Base-by-base conservation (phyloP, 2,888 invertebrate species). In the Flexamia atlantica region DNA sequence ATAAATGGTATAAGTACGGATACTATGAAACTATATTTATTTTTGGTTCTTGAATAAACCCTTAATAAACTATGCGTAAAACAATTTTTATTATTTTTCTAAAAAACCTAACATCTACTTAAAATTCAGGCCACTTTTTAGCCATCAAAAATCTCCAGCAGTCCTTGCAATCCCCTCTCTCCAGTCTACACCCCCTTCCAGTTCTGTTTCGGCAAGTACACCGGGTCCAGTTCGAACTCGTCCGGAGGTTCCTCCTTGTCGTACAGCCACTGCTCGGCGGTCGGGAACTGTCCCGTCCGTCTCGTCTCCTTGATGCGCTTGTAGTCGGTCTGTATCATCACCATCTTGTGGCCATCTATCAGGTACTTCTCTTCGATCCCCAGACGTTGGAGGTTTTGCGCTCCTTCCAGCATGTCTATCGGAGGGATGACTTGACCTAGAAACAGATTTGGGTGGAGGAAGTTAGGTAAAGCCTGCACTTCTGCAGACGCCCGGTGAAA, bases 291-390 rank as follows among this genome's bases (percentile, higher is more conserved):
- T n/a, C n/a, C 36, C 32, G 20, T 4, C 4, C 7, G 5, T 5
- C 70, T 12, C 20, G 12, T 32, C 70, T 36, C 7, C 5, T 32
- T 4, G 14, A 36, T 10, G 17, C 70, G 32, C 9, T 17, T 3
- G 10, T 7, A 2, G 32, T n/a, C 4, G 32, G 12, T 70, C 4
- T 20, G n/a, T 3, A 32, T 70, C 9, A 9, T 5, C 25, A 70
- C 14, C 5, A 70, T n/a, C 32, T 36, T 2, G 36, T 32, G 20
- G 7, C 9, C 9, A 10, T 70, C 70, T n/a, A 17, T 4, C 32
- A 70, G 12, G 70, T 70, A 70, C 10, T 32, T 32, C 36, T 70
- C 36, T 20, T 70, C 36, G 3, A 70, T 70, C 30, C 70, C 70
- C 32, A 32, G n/a, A 10, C 17, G 4, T n/a, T 36, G 36, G 7